Evolutionary conservation across 2,888 invertebrate species (phyloP), one percentile per base, ranked within the genome.

Genomic region (Drosophila aldrichi): DNA sequence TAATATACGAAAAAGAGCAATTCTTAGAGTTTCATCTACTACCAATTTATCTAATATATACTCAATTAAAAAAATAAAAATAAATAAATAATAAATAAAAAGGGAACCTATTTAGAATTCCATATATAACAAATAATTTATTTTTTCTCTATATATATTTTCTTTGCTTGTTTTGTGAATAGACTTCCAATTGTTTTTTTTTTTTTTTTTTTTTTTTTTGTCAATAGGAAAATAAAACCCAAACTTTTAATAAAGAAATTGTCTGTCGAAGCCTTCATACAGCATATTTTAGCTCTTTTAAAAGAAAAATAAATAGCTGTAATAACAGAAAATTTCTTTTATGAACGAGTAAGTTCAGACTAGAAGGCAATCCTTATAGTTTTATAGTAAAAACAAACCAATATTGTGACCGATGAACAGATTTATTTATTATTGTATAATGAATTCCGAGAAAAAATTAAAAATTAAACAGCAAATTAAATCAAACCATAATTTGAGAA

Each of bases 341-440:
- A 49, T 1, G 2, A 14, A 18, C 14, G 14, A 8, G 32, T 14
- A 7, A 49, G 29, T 8, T 6, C 18, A 6, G n/a, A 29, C 5
- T 29, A 3, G n/a, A 6, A 29, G 7, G 3, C 32, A 32, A 48
- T 7, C 32, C 18, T 29, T 29, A 8, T 29, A 29, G 29, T 8
- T 4, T 29, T 34, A 20, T 49, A 34, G 0, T 14, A 2, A 18
- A 48, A 32, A 20, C 14, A 49, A 14, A 29, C 10, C 29, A 29
- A 34, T 20, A 49, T 8, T 49, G 49, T 49, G 18, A 49, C 34
- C 12, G 34, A 14, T 34, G 14, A 32, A 14, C 8, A 7, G n/a
- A 32, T 49, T 49, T 14, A 32, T 49, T 49, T 20, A 34, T 20
- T 5, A 49, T 49, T 49, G 14, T 49, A 32, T 32, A 10, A 49